Conservation (phyloP, 2,797 vertebrate genomes). For the Perodicticus potto region DNA sequence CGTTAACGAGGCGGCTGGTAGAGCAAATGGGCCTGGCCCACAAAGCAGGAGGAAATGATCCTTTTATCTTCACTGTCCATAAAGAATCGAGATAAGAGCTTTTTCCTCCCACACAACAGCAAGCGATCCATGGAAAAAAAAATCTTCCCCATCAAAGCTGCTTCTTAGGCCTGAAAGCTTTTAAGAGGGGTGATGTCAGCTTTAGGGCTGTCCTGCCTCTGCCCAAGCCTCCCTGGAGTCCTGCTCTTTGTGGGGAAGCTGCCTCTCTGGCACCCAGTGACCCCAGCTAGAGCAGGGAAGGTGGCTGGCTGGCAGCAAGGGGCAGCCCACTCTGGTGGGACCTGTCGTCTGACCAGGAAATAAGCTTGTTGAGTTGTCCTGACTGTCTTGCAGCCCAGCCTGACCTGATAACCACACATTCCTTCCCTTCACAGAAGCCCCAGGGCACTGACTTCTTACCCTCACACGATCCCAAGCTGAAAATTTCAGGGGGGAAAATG, state of each 20-base stretch:
- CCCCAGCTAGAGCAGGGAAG: no score
- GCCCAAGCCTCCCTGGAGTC: background rate
- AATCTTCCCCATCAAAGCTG: constrained; percentile 29
- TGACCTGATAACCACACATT: background rate
- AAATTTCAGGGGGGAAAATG: background rate
- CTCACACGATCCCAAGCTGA: background rate
- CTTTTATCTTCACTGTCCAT: constrained; percentile 6
- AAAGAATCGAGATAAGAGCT: background rate
- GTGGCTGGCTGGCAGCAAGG: no score
- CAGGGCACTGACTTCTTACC: background rate
- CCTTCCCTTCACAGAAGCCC: background rate
- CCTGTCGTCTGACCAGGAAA: background rate
- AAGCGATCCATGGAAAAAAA: constrained; percentile 45
- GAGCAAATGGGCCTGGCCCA: background rate
- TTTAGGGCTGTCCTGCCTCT: background rate
- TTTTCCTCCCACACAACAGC: background rate
- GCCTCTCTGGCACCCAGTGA: no score
- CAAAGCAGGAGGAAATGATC: background rate
- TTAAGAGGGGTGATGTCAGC: constrained; percentile 26
- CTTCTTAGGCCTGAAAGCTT: constrained; percentile 50
- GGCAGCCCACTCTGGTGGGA: no score
- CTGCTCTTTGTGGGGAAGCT: background rate
- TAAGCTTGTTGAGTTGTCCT: background rate
- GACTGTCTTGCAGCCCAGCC: background rate
- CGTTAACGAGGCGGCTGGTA: background rate